These are phyloP conservation scores for Boleophthalmus pectinirostris DNA, from an alignment of 2,113 vertebrate genomes.

Conservation along the genomic window DNA sequence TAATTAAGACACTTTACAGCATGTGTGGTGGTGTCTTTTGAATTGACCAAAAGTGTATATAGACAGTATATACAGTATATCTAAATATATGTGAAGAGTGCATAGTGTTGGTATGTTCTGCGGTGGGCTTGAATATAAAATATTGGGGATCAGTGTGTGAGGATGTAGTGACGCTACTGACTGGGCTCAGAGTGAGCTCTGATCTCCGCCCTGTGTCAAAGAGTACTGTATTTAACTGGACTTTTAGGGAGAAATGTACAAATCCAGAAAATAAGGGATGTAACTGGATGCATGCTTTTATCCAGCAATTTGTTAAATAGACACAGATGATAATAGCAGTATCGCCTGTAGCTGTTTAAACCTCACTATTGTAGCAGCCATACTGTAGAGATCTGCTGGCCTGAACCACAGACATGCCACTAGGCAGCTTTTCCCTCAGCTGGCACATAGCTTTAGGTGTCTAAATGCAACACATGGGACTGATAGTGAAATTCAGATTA, in stretches of 20 bases:
- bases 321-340: conserved; percentile 54
- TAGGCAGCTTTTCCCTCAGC: conserved; percentile 63
- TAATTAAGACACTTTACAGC: conserved; percentile 61
- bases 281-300: conserved; percentile 38
- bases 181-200: conserved; percentile 21
- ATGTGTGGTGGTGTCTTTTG: conserved; percentile 63
- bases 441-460: conserved; percentile 68
- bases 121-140: conserved; percentile 31
- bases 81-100: conserved; percentile 60
- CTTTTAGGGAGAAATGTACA: conserved; percentile 21
- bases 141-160: conserved; percentile 23
- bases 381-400: conserved; percentile 69
- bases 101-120: conserved; percentile 49
- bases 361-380: conserved; percentile 74
- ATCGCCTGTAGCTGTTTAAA: conserved; percentile 62
- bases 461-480: conserved; percentile 43
- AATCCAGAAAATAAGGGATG: conserved; percentile 9
- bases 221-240: conserved; percentile 49
- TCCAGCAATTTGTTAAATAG: conserved; percentile 26
- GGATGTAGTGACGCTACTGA: conserved; percentile 46
- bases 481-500: conserved; percentile 50
- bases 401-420: conserved; percentile 53
- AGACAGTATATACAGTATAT: conserved; percentile 30
- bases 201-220: conserved; percentile 48
- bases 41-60: conserved; percentile 63